A percentile compares a stretch with the other conserved stretches of the same genome.
Conservation (phyloP, 92 coral and sea anemone species). For the Umimayanthus chanpuru region DNA sequence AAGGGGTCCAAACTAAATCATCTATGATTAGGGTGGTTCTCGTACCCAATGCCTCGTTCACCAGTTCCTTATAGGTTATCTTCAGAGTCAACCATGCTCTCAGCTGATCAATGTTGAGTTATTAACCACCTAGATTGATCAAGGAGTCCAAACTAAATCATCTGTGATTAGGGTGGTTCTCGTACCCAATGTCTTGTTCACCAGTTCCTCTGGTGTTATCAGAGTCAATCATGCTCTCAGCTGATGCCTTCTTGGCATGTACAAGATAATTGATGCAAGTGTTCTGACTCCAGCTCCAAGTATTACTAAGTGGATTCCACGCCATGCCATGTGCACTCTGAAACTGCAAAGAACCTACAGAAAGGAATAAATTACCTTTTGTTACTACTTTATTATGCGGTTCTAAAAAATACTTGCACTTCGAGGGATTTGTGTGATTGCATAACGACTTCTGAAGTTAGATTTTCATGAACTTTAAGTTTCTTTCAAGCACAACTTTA, state of each 20-base stretch:
- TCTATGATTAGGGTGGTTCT: conserved; percentile 5
- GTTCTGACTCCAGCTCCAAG: conserved; percentile 28
- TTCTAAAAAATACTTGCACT: no score
- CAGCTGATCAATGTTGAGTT: background rate
- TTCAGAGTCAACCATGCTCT: background rate
- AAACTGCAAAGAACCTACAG: conserved; percentile 1
- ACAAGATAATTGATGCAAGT: conserved; percentile 31
- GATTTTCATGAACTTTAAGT: no score
- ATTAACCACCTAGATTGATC: no score
- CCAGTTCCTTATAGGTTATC: background rate
- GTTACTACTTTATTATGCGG: background rate
- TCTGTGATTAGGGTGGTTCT: conserved; percentile 1
- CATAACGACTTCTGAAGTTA: no score
- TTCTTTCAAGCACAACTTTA: no score
- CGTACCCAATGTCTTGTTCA: background rate
- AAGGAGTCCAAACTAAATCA: no score
- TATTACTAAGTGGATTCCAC: conserved; percentile 37
- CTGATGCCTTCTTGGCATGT: conserved; percentile 15
- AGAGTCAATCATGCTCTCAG: background rate
- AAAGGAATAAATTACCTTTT: background rate
- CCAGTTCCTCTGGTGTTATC: background rate
- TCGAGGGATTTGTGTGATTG: no score
- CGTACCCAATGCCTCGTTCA: background rate
- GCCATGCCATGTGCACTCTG: conserved; percentile 32
- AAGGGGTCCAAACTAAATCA: no score